phyloP scores from a whole-genome alignment of 2,113 vertebrate genomes.

The Erinaceus europaeus region DNA sequence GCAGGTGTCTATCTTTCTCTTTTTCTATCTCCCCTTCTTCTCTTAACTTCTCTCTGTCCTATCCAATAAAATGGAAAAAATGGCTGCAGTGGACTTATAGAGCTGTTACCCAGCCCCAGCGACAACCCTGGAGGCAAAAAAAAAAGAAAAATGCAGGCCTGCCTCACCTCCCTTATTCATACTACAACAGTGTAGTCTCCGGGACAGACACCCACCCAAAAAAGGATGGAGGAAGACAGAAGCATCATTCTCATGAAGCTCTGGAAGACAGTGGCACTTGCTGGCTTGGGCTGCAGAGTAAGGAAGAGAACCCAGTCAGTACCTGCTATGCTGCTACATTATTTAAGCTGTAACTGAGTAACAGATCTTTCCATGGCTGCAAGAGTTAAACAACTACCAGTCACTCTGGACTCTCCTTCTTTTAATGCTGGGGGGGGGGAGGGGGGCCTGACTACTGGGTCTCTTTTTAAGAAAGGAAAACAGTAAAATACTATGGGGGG shows the following conservation, averaged over 20 bases:
- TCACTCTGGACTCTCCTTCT: neutral
- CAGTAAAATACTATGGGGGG: too few species aligned
- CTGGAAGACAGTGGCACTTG: neutral
- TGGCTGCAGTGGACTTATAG: too few species aligned
- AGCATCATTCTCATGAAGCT: neutral
- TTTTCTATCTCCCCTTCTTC: too few species aligned
- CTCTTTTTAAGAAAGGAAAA: neutral
- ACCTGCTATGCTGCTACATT: neutral
- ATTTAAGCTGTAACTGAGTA: constrained; percentile 69
- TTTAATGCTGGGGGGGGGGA: too few species aligned
- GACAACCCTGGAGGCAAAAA: too few species aligned
- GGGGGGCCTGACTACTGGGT: neutral
- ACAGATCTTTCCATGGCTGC: constrained; percentile 29
- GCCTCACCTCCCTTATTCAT: neutral
- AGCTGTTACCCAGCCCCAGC: too few species aligned
- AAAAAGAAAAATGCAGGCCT: too few species aligned
- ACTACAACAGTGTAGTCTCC: neutral
- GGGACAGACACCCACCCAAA: neutral
- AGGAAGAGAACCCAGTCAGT: neutral
- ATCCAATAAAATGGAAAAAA: too few species aligned
- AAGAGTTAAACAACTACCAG: neutral
- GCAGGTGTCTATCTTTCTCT: too few species aligned
- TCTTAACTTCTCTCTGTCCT: too few species aligned
- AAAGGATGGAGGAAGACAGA: neutral
- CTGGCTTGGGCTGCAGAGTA: neutral